A percentile compares a stretch with the other conserved stretches of the same genome.
Conservation (phyloP, 30 jellyfish, hydroid and myxozoan species). For the Aurelia aurita complex sp. Pacific region DNA sequence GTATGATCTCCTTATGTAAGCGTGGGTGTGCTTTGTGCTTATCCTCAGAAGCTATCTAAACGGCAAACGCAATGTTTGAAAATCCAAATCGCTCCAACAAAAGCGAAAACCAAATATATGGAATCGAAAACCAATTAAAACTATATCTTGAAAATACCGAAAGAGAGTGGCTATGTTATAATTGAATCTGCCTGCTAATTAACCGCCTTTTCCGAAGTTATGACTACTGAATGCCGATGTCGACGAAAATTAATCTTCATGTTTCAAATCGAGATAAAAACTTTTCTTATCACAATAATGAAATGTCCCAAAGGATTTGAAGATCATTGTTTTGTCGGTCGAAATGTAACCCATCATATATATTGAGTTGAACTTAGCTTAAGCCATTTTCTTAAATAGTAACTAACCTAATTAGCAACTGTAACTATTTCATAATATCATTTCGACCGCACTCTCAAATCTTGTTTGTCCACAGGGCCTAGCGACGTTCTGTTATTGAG, state of each 20-base stretch:
- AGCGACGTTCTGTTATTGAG: not conserved
- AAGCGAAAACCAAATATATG: slow-evolving; percentile 31
- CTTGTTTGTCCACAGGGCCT: slow-evolving; percentile 58
- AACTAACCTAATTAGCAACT: slow-evolving; percentile 29
- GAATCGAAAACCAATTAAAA: slow-evolving; percentile 18
- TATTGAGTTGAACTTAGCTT: slow-evolving; percentile 12
- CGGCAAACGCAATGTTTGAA: not conserved
- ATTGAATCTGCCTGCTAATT: slow-evolving; percentile 32
- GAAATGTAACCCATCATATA: slow-evolving; percentile 1
- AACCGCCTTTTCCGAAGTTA: slow-evolving; percentile 41
- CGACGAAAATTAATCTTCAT: slow-evolving; percentile 36
- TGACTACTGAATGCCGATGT: slow-evolving; percentile 26
- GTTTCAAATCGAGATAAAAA: slow-evolving; percentile 32
- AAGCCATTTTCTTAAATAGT: slow-evolving; percentile 35
- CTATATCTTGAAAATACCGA: slow-evolving; percentile 18
- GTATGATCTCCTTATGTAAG: not conserved
- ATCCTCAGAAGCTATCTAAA: not conserved
- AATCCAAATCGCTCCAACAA: not conserved
- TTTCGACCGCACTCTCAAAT: slow-evolving; percentile 28
- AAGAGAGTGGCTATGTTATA: slow-evolving; percentile 12
- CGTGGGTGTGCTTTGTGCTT: slow-evolving; percentile 10
- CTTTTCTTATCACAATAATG: slow-evolving; percentile 30
- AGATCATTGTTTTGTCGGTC: slow-evolving; percentile 53
- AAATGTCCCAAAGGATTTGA: slow-evolving; percentile 49
- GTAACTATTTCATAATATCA: slow-evolving; percentile 25